A percentile compares a stretch with the other conserved stretches of the same genome.
Evolutionary conservation across 2,888 invertebrate genomes (phyloP).

Genomic region (Tillus elongatus): DNA sequence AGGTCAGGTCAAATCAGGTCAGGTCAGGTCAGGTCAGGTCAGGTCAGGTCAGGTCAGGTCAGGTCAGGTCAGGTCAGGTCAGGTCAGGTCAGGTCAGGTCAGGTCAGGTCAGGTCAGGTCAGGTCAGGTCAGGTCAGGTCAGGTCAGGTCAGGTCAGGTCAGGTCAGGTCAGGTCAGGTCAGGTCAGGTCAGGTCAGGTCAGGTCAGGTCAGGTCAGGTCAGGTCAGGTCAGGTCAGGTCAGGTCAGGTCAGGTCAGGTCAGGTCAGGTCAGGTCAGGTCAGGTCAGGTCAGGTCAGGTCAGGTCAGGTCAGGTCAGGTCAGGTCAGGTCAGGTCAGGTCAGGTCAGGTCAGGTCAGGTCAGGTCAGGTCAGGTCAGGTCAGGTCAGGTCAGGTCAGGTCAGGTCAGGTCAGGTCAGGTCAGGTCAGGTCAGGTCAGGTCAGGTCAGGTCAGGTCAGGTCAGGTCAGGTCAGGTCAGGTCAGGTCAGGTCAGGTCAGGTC

Average conservation of each 20-base stretch:
- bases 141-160: constrained; percentile 4
- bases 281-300: constrained; percentile 4
- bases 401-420: constrained; percentile 4
- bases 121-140: constrained; percentile 4
- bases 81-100: constrained; percentile 4
- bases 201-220: constrained; percentile 4
- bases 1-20: constrained; percentile 4
- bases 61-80: constrained; percentile 4
- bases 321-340: constrained; percentile 4
- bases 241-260: constrained; percentile 4
- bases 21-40: constrained; percentile 4
- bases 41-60: constrained; percentile 4
- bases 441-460: constrained; percentile 4
- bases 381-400: constrained; percentile 4
- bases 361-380: constrained; percentile 4
- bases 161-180: constrained; percentile 4
- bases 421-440: constrained; percentile 4
- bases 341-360: constrained; percentile 4
- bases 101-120: constrained; percentile 4
- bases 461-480: constrained; percentile 4
- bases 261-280: constrained; percentile 4
- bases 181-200: constrained; percentile 4
- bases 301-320: constrained; percentile 4
- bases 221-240: constrained; percentile 4
- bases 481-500: constrained; percentile 4